Percentiles rank a stretch among this genome's conserved stretches.
Conservation (phyloP, 2,797 vertebrate genomes). For the Xerus rutilus region DNA sequence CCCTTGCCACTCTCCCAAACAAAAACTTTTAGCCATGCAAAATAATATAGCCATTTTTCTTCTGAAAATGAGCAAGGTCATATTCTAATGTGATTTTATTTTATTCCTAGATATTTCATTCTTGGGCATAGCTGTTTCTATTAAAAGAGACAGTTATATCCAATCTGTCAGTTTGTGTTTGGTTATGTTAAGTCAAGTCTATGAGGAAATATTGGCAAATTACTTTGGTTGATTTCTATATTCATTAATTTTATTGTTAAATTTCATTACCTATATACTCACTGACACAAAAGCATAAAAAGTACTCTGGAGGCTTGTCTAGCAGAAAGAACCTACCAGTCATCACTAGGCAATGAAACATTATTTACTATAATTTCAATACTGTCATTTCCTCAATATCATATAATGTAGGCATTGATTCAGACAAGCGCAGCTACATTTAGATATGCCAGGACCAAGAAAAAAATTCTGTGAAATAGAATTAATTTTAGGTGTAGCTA, state of each 20-base stretch:
- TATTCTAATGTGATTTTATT: neutral
- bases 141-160: neutral
- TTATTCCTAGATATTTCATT: neutral
- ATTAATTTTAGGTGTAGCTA: neutral
- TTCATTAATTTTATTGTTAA: neutral
- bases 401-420: neutral
- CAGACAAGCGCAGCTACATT: neutral
- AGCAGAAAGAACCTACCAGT: neutral
- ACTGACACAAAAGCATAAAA: neutral
- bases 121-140: neutral
- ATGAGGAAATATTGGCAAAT: neutral
- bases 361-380: neutral
- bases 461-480: neutral
- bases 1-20: neutral
- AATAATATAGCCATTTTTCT: neutral
- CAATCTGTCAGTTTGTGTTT: neutral
- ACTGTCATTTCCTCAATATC: neutral
- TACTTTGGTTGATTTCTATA: neutral
- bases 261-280: neutral
- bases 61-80: neutral
- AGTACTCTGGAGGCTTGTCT: neutral
- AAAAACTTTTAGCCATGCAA: neutral
- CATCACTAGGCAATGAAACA: neutral
- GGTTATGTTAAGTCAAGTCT: neutral
- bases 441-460: neutral